Evolutionary conservation across 1,140 invertebrate species (phyloP).

Genomic region (Paraescarpia echinospica): DNA sequence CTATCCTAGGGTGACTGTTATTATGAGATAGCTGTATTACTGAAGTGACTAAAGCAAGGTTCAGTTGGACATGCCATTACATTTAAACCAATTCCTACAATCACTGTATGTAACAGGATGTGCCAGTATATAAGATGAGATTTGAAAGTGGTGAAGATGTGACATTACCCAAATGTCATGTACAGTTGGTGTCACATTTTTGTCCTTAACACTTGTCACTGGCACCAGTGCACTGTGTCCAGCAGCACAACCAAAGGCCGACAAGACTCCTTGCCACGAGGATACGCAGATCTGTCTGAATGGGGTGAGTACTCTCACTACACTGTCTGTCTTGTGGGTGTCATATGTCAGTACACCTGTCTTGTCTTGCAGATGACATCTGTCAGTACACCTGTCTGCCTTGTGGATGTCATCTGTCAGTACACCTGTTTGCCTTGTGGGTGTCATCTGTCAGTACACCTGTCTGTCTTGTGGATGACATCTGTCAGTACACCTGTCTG

Average conservation of each 20-base stretch:
- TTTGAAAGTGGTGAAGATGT: neutral
- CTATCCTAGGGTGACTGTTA: too few species aligned
- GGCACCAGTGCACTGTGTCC: conserved; percentile 71
- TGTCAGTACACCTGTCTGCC: too few species aligned
- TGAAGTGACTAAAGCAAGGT: too few species aligned
- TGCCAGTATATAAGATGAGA: neutral
- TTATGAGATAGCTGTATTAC: too few species aligned
- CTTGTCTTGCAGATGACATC: too few species aligned
- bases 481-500: too few species aligned
- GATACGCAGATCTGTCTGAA: conserved; percentile 54
- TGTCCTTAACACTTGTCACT: conserved; percentile 1
- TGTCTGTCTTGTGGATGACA: too few species aligned
- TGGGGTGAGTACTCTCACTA: conserved; percentile 16
- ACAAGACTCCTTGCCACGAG: conserved; percentile 70
- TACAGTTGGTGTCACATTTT: neutral
- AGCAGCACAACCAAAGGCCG: conserved; percentile 70
- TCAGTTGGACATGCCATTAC: too few species aligned
- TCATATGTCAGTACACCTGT: neutral
- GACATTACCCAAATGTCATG: neutral
- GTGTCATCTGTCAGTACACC: too few species aligned
- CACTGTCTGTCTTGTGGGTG: neutral
- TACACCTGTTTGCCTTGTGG: too few species aligned
- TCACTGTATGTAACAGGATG: neutral
- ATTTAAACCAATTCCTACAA: neutral
- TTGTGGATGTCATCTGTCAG: too few species aligned